Base-by-base conservation (phyloP, 64 coral and sea anemone genomes). In the Montipora efflorescens region DNA sequence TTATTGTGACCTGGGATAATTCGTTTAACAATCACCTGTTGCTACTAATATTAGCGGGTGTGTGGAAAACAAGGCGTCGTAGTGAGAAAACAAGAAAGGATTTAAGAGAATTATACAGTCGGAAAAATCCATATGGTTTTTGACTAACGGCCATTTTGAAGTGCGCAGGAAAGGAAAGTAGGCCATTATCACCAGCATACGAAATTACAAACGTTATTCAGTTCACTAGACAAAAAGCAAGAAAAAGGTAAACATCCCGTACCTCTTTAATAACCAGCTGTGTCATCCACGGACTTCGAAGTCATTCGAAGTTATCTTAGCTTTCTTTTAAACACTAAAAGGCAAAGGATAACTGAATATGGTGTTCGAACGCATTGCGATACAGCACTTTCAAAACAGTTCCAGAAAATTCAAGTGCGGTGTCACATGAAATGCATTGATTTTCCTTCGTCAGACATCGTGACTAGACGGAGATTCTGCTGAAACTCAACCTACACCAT, bases 201-300 rank as follows among this genome's bases (percentile, higher is more conserved):
- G 50, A 59, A 86, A 51, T 86, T 71, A 86, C 15, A 49, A 9
- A 86, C n/a, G 82, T 71, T 67, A 9, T 20, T 84, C 46, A 68
- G 67, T 67, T 76, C 28, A 84, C 10, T 18, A 59, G 13, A 84
- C 81, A 84, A 84, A 19, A 19, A 19, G 81, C 22, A 64, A 68
- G 61, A 44, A 47, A 8, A 43, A 82, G 11, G 59, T 59, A 84
- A 83, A 76, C 36, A 76, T 78, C 16, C 1, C 47, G 15, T 78
- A 78, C 76, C 76, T 78, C 5, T 78, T 78, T 78, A 16, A 48
- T 3, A 18, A 6, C 9, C 36, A 36, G 36, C 36, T 36, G 36
- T 36, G 36, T 36, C 36, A 36, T 6, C 9, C 8, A 2, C 9
- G 7, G 50, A 71, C 7, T 62, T 78, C 76, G 47, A 78, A 5